A percentile compares a stretch with the other conserved stretches of the same genome.
Conservation (phyloP, 92 coral and sea anemone genomes). For the Pocillopora grandis region DNA sequence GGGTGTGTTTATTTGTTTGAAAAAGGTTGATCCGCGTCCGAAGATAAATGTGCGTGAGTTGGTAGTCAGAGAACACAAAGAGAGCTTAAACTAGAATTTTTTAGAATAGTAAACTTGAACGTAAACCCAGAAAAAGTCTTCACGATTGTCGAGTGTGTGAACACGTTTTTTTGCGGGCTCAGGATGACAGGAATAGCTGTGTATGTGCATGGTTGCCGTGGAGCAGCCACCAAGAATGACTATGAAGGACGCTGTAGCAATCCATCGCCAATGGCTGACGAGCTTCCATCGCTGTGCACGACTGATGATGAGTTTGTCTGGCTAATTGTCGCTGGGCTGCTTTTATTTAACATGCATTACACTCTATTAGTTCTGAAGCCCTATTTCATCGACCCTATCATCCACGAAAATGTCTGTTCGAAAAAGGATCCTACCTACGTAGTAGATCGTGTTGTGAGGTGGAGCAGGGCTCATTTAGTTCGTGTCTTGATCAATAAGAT, state of each 20-base stretch:
- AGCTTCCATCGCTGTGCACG: conserved; percentile 57
- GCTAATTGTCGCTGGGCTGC: conserved; percentile 63
- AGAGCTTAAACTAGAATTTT: no score
- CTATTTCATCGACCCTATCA: conserved; percentile 62
- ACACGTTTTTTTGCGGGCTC: conserved; percentile 60
- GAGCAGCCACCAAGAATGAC: conserved; percentile 74
- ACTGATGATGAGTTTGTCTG: conserved; percentile 60
- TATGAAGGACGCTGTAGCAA: conserved; percentile 55
- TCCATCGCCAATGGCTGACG: conserved; percentile 58
- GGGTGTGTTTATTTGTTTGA: conserved; percentile 27
- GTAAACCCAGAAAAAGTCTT: conserved; percentile 45
- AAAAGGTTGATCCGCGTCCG: background rate
- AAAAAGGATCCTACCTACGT: conserved; percentile 61
- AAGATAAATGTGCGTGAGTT: background rate
- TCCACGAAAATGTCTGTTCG: conserved; percentile 46
- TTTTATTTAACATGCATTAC: conserved; percentile 55
- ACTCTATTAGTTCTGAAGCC: conserved; percentile 62
- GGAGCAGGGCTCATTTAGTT: conserved; percentile 54
- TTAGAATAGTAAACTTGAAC: conserved; percentile 2
- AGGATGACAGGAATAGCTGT: conserved; percentile 56
- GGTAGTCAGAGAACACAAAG: background rate
- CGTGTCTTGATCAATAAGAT: conserved; percentile 47
- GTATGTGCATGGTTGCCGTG: conserved; percentile 44
- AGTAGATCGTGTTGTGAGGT: conserved; percentile 41
- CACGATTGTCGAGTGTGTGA: conserved; percentile 49